Percentiles rank a stretch among this genome's conserved stretches.
Evolutionary conservation across 2,888 invertebrate species (phyloP).

Genomic region (Eilema depressum): DNA sequence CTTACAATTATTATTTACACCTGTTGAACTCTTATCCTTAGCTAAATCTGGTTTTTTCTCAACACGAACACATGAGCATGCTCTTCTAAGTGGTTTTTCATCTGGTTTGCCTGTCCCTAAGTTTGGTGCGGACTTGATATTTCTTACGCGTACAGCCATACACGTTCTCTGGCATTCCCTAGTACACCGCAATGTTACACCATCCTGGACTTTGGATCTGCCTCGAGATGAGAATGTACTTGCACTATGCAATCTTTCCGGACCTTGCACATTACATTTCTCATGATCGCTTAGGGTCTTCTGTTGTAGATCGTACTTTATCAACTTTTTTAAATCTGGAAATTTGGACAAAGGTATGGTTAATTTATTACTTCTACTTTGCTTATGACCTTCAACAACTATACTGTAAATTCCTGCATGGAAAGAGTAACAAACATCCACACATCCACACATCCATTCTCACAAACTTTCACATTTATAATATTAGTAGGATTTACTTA

Average conservation of each 20-base stretch:
- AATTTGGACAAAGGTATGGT: slow-evolving; percentile 15
- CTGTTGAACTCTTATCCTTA: slow-evolving; percentile 56
- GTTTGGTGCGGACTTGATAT: slow-evolving; percentile 73
- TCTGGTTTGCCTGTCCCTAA: slow-evolving; percentile 57
- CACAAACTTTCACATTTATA: too few relatives aligned
- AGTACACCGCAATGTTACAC: slow-evolving; percentile 58
- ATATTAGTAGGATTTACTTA: too few relatives aligned
- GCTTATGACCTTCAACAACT: neutral
- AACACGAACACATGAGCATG: slow-evolving; percentile 75
- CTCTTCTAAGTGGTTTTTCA: slow-evolving; percentile 64
- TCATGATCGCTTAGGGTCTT: slow-evolving; percentile 58
- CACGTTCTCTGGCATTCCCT: slow-evolving; percentile 63
- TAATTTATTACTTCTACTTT: neutral
- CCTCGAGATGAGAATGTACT: slow-evolving; percentile 81
- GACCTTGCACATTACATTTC: slow-evolving; percentile 59
- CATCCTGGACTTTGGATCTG: slow-evolving; percentile 66
- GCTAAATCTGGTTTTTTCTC: slow-evolving; percentile 65
- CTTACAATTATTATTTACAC: slow-evolving; percentile 73
- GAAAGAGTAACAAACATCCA: too few relatives aligned
- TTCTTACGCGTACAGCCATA: slow-evolving; percentile 52
- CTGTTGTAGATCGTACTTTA: slow-evolving; percentile 87
- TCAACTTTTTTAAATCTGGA: slow-evolving; percentile 89
- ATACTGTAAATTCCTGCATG: too few relatives aligned
- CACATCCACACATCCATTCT: too few relatives aligned
- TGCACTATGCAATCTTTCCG: slow-evolving; percentile 80